These are phyloP conservation scores for Drosophila dives DNA, from an alignment of 2,888 invertebrate genomes.

Conservation along the genomic window DNA sequence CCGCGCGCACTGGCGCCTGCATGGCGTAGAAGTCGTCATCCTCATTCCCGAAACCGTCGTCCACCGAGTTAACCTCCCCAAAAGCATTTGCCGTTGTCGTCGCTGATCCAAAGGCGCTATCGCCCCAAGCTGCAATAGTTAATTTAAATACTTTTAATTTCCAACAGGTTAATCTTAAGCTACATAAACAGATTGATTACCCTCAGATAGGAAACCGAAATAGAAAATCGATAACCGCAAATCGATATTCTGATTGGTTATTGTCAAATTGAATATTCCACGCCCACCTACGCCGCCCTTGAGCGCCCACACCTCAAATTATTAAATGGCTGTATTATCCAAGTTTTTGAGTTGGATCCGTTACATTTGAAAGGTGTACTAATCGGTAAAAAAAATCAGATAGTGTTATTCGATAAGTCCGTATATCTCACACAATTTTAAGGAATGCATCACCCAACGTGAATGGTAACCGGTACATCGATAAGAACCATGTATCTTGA, in stretches of 20 bases:
- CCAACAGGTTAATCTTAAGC: not conserved
- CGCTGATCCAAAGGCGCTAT: constrained; percentile 83
- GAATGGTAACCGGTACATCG: too few relatives aligned
- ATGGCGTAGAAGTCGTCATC: constrained; percentile 93
- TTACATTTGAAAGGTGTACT: too few relatives aligned
- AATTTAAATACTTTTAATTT: not conserved
- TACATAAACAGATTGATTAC: not conserved
- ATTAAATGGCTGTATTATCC: too few relatives aligned
- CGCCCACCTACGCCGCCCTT: too few relatives aligned
- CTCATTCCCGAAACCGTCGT: constrained; percentile 88
- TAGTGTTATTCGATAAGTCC: not conserved
- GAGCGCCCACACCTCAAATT: too few relatives aligned
- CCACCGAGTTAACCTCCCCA: constrained; percentile 78
- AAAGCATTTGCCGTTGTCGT: constrained; percentile 71
- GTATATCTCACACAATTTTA: not conserved
- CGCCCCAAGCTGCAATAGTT: constrained; percentile 83
- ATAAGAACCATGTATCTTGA: too few relatives aligned
- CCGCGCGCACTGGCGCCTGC: constrained; percentile 89
- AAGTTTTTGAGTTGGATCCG: too few relatives aligned
- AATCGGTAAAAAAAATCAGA: not conserved
- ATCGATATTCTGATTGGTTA: not conserved
- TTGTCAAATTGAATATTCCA: too few relatives aligned
- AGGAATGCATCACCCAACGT: too few relatives aligned
- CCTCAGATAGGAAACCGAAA: not conserved
- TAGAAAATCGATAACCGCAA: not conserved